Base-by-base conservation (phyloP, 2,797 vertebrate species). In the Odontamblyopus rebecca region DNA sequence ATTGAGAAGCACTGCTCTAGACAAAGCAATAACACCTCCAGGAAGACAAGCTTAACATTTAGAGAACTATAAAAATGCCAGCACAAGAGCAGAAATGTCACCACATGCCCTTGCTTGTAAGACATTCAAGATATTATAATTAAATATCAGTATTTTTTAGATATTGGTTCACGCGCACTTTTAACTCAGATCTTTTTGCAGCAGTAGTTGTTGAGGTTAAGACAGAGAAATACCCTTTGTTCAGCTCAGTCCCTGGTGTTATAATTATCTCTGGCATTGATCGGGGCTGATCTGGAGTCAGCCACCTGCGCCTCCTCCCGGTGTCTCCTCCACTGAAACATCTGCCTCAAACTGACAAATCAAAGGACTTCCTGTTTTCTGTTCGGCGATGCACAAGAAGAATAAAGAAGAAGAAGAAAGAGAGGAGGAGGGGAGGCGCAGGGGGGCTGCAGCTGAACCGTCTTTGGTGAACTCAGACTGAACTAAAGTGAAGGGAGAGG, bases 291-390 rank as follows among this genome's bases (percentile, higher is more conserved):
- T 66, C 51, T 54, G 9, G 27, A 54, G 51, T 54, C 66, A 67
- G 51, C 51, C 51, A 67, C 51, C 50, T 54, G 66, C 62, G 35
- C 35, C 35, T 41, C 62, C 6, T 19, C 1, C 41, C 8, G 38
- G 66, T 38, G 35, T 19, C 35, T 41, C 38, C 6, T 19, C 2
- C 63, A 48, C 2, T 11, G 65, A 69, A 71, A 68, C 65, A 61
- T 68, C 56, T 79, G 67, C 68, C 72, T 72, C 63, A 72, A 16
- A 30, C 54, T 26, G 29, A n/a, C 70, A 69, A 76, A 68, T 81
- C 71, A 76, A 79, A 77, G 72, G 60, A 23, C 61, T 72, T 76
- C 51, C 27, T 44, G 32, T 80, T 69, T 74, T 56, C 69, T 68
- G 50, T 32, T 74, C 29, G 27, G 66, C 26, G 30, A 54, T 4